phyloP scores from a whole-genome alignment of 2,888 invertebrate genomes.

The Notocelia uddmanniana region DNA sequence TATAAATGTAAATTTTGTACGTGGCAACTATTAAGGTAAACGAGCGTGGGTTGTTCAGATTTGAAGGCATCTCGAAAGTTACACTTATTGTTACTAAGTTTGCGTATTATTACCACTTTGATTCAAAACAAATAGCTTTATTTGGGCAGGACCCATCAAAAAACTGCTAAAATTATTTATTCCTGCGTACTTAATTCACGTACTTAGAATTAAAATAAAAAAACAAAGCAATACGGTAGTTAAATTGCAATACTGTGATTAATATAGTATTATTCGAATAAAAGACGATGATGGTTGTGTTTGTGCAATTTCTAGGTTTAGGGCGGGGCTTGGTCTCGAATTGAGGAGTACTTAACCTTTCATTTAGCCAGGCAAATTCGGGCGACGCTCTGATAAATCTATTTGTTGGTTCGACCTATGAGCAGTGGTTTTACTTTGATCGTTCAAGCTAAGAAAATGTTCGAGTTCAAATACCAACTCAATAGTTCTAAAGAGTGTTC shows the following conservation, averaged over 20 bases:
- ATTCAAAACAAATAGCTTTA: slow-evolving; percentile 23
- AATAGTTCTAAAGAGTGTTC: neutral
- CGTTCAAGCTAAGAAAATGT: neutral
- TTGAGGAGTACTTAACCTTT: slow-evolving; percentile 39
- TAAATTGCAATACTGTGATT: slow-evolving; percentile 72
- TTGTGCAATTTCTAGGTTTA: slow-evolving; percentile 82
- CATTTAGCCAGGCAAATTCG: slow-evolving; percentile 37
- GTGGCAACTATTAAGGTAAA: slow-evolving; percentile 11
- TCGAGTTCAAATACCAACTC: neutral
- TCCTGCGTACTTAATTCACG: slow-evolving; percentile 56
- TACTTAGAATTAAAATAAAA: slow-evolving; percentile 59
- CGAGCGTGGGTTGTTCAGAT: neutral
- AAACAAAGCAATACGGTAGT: slow-evolving; percentile 75
- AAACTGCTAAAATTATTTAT: slow-evolving; percentile 39
- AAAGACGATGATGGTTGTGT: slow-evolving; percentile 84
- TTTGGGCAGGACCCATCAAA: slow-evolving; percentile 38
- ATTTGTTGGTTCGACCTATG: neutral
- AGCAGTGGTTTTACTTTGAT: slow-evolving; percentile 11
- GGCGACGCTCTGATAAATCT: slow-evolving; percentile 32
- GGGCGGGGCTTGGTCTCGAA: slow-evolving; percentile 72
- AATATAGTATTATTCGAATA: slow-evolving; percentile 62
- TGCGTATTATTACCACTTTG: slow-evolving; percentile 40
- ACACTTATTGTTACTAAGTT: slow-evolving; percentile 8
- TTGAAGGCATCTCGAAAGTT: neutral
- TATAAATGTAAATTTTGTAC: slow-evolving; percentile 8